These are phyloP conservation scores for Muschampia plurimacula DNA, from an alignment of 2,888 invertebrate species.

Conservation along the genomic window DNA sequence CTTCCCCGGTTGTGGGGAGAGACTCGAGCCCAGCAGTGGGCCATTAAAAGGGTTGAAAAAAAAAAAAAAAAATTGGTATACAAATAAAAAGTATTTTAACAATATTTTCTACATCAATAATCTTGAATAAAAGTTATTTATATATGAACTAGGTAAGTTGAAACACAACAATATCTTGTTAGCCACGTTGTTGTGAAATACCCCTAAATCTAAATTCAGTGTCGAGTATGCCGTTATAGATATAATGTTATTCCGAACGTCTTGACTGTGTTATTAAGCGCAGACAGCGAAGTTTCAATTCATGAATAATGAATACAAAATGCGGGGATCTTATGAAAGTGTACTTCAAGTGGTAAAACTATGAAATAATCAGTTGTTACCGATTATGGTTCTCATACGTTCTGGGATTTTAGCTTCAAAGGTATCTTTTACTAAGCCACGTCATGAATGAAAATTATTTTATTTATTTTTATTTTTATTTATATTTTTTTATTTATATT, in stretches of 20 bases:
- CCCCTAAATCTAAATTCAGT: background rate
- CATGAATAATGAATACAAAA: conserved; percentile 37
- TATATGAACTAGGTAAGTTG: background rate
- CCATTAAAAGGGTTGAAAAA: no score
- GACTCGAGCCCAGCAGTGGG: no score
- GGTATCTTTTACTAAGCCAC: no score
- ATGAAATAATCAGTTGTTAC: background rate
- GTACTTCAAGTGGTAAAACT: background rate
- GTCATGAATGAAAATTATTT: no score
- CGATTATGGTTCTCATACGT: background rate
- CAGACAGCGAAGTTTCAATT: conserved; percentile 31
- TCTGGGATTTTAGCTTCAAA: background rate
- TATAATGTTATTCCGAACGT: conserved; percentile 26
- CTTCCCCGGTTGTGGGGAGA: no score
- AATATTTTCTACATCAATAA: no score
- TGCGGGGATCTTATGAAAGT: conserved; percentile 9
- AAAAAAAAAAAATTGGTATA: no score
- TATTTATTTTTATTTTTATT: no score
- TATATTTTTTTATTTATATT: no score
- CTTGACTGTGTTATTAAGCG: conserved; percentile 27
- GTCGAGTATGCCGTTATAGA: conserved; percentile 2
- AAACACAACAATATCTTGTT: background rate
- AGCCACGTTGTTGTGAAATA: background rate
- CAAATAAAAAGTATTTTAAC: no score
- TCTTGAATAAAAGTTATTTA: no score